Percentiles rank a stretch among this genome's conserved stretches.
These are phyloP conservation scores for Aplochiton taeniatus DNA, from an alignment of 2,797 vertebrate genomes.

Conservation along the genomic window DNA sequence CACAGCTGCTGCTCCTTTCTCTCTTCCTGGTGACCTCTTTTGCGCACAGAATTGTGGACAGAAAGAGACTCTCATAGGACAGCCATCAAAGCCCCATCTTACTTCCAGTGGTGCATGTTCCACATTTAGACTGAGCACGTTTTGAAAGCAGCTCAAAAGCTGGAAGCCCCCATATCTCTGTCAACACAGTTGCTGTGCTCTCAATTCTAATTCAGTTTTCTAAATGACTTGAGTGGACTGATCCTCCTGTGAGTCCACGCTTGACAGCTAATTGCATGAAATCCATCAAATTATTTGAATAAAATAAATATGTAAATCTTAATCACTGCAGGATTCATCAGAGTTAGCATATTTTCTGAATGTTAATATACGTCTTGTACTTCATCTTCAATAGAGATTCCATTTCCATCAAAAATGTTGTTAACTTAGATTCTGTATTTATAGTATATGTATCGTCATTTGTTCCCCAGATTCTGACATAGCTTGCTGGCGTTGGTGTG, in stretches of 20 bases:
- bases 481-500: too few species aligned
- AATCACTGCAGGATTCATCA: background rate
- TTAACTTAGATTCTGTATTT: too few species aligned
- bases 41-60: conserved; percentile 60
- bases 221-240: conserved; percentile 23
- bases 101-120: conserved; percentile 25
- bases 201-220: conserved; percentile 35
- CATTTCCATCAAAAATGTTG: conserved; percentile 2
- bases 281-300: conserved; percentile 23
- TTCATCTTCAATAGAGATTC: background rate
- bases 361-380: conserved; percentile 12
- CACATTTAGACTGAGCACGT: conserved; percentile 42
- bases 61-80: conserved; percentile 60
- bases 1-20: conserved; percentile 61
- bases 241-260: conserved; percentile 9
- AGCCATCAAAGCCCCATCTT: conserved; percentile 49
- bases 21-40: conserved; percentile 28
- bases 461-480: too few species aligned
- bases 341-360: conserved; percentile 27
- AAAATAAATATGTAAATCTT: background rate
- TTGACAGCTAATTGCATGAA: conserved; percentile 36
- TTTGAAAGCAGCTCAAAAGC: conserved; percentile 50
- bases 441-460: too few species aligned
- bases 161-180: conserved; percentile 41
- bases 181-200: conserved; percentile 16